A percentile compares a stretch with the other conserved stretches of the same genome.
These are phyloP conservation scores for Chondrilla cf. caribensis DNA, from an alignment of 37 sponge, comb jelly and placozoan genomes.

Conservation along the genomic window DNA sequence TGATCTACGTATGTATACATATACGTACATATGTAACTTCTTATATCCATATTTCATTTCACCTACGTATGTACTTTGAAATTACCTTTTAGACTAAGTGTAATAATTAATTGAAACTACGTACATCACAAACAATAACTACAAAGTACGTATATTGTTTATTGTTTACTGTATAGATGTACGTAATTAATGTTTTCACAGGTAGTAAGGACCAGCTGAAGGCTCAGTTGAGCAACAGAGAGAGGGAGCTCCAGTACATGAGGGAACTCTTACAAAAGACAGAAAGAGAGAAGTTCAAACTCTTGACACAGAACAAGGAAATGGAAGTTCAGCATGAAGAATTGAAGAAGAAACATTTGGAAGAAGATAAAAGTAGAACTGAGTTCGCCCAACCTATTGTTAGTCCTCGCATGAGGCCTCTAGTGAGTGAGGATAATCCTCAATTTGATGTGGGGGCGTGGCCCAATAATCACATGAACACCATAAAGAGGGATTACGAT, in stretches of 20 bases:
- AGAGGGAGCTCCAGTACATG: constrained; percentile 19
- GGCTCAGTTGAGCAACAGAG: constrained; percentile 12
- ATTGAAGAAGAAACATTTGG: neutral
- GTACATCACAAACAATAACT: too few species aligned
- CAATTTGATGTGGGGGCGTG: neutral
- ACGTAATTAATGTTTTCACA: too few species aligned
- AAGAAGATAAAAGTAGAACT: neutral
- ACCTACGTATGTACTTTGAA: constrained; percentile 5
- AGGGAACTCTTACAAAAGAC: constrained; percentile 6
- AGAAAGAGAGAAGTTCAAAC: constrained; percentile 7
- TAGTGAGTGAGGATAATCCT: neutral
- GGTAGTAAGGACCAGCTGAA: neutral
- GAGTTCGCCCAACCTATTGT: neutral
- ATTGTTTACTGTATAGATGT: too few species aligned
- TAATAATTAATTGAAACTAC: too few species aligned
- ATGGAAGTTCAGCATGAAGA: neutral
- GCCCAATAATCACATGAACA: neutral
- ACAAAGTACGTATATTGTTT: too few species aligned
- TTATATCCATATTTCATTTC: neutral
- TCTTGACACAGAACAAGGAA: neutral
- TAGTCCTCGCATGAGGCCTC: neutral
- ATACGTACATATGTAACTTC: neutral
- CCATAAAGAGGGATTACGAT: neutral
- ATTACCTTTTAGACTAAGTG: too few species aligned
- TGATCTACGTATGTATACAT: neutral